These are phyloP conservation scores for Pangasianodon hypophthalmus DNA, from an alignment of 2,113 vertebrate genomes.

Conservation along the genomic window DNA sequence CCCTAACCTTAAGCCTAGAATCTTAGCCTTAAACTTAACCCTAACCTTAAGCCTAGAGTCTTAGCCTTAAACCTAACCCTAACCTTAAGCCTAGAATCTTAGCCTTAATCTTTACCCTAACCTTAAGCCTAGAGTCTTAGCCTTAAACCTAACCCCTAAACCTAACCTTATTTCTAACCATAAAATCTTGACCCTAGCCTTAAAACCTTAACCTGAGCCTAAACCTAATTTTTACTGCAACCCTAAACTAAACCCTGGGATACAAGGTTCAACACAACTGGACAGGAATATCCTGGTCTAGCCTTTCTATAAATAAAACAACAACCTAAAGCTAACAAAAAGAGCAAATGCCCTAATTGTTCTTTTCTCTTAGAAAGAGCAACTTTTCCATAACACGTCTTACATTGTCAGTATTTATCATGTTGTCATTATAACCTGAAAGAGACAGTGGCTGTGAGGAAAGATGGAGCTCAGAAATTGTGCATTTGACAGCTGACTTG, in stretches of 20 bases:
- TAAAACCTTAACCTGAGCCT: background rate
- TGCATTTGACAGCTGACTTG: background rate
- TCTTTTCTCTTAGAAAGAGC: too few relatives aligned
- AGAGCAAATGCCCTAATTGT: too few relatives aligned
- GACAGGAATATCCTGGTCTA: too few relatives aligned
- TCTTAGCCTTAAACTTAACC: background rate
- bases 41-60: background rate
- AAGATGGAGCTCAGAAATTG: background rate
- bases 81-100: background rate
- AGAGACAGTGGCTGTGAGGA: too few relatives aligned
- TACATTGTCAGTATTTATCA: too few relatives aligned
- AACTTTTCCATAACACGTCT: too few relatives aligned
- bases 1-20: background rate
- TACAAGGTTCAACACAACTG: too few relatives aligned
- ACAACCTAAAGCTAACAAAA: too few relatives aligned
- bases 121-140: background rate
- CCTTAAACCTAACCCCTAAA: background rate
- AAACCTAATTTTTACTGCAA: too few relatives aligned
- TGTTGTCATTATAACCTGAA: too few relatives aligned
- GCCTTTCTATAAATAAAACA: too few relatives aligned
- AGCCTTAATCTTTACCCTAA: background rate
- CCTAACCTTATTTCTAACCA: background rate
- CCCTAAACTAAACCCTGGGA: background rate
- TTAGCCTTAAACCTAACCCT: background rate
- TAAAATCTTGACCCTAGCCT: background rate